These are phyloP conservation scores for Solen grandis DNA, from an alignment of 1,140 invertebrate species.

Conservation along the genomic window DNA sequence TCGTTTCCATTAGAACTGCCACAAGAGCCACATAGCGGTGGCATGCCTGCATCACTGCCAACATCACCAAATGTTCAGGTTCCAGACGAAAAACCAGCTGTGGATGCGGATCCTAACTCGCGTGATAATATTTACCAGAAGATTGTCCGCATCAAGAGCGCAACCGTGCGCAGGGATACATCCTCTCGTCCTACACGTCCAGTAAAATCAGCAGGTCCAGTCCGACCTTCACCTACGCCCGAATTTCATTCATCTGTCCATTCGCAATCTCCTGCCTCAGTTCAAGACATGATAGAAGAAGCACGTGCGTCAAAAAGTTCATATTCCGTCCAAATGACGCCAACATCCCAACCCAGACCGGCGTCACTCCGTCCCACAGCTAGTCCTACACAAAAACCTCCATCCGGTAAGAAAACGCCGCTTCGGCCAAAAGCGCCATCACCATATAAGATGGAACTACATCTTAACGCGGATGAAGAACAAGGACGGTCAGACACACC, in stretches of 20 bases:
- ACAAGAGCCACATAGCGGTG: neutral
- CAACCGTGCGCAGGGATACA: constrained; percentile 16
- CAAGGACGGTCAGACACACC: constrained; percentile 24
- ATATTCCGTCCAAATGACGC: neutral
- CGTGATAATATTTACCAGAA: constrained; percentile 8
- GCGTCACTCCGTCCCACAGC: constrained; percentile 11
- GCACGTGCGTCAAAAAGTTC: neutral
- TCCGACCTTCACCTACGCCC: constrained; percentile 39
- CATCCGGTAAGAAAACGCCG: constrained; percentile 36
- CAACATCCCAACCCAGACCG: constrained; percentile 8
- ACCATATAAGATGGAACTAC: constrained; percentile 46
- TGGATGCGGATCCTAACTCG: neutral
- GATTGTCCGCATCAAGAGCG: constrained; percentile 39
- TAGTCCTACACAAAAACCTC: constrained; percentile 12
- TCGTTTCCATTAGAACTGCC: constrained; percentile 5
- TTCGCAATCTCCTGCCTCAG: neutral
- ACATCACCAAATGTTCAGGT: neutral
- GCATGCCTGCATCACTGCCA: neutral
- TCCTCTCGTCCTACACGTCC: constrained; percentile 25
- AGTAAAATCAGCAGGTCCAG: constrained; percentile 43
- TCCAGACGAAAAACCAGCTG: neutral
- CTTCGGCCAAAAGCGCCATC: constrained; percentile 45
- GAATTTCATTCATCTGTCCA: neutral
- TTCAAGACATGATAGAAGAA: neutral
- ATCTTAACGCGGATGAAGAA: constrained; percentile 23